A percentile compares a stretch with the other conserved stretches of the same genome.
phyloP scores from a whole-genome alignment of 2,888 invertebrate species.

The Drosophila anomelani region DNA sequence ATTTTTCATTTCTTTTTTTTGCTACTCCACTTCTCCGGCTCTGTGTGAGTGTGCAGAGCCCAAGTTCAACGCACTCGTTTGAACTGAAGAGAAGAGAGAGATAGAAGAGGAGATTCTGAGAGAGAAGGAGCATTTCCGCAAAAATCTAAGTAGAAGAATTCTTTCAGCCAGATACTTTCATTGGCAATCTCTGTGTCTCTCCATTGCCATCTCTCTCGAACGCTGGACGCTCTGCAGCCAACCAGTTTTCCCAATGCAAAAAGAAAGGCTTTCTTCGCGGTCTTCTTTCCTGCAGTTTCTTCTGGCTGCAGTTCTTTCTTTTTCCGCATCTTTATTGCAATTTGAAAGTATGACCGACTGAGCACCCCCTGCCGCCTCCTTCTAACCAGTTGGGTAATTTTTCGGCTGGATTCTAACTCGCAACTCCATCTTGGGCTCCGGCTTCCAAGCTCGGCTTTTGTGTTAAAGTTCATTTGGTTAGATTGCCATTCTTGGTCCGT shows the following conservation, averaged over 20 bases:
- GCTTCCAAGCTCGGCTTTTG: conserved; percentile 38
- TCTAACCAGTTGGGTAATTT: conserved; percentile 46
- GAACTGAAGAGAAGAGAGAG: conserved; percentile 79
- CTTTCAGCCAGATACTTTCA: conserved; percentile 74
- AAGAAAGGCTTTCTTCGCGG: conserved; percentile 83
- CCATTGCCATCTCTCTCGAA: conserved; percentile 45
- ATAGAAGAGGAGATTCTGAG: conserved; percentile 18
- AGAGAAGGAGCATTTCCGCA: conserved; percentile 70
- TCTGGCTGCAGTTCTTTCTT: conserved; percentile 35
- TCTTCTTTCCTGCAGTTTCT: conserved; percentile 21
- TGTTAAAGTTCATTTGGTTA: conserved; percentile 68
- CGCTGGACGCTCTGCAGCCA: conserved; percentile 38
- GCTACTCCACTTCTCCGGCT: conserved; percentile 71
- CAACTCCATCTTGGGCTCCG: conserved; percentile 32
- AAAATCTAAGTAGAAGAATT: conserved; percentile 78
- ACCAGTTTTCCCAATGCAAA: conserved; percentile 78
- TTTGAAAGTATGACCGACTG: conserved; percentile 78
- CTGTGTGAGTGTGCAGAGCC: conserved; percentile 41
- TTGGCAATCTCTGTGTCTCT: conserved; percentile 71
- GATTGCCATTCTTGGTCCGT: conserved; percentile 41
- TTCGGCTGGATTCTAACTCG: conserved; percentile 45
- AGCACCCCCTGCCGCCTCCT: conserved; percentile 31
- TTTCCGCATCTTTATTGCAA: conserved; percentile 52
- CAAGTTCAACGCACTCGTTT: conserved; percentile 82
- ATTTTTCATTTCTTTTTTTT: conserved; percentile 65